Base-by-base conservation (phyloP, 2,888 invertebrate genomes). In the Xestoiulus laeticollis region DNA sequence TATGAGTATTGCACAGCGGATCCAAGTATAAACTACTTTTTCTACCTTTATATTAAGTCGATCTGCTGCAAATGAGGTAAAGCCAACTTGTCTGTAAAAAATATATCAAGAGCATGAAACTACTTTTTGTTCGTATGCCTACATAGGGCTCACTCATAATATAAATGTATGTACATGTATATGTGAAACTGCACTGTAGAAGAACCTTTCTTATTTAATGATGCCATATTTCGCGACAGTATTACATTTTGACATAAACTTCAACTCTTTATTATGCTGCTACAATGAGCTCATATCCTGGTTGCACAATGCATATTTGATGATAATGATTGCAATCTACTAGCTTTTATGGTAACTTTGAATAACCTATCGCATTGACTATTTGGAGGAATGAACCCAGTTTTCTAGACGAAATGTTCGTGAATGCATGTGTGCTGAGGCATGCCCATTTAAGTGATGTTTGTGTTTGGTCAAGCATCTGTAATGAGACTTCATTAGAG, bases 181-280 rank as follows among this genome's bases (percentile, higher is more conserved):
- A 22, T 22, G 22, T 59, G 22, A n/a, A 59, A n/a, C 22, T 8
- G 59, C 59, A 59, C 59, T 59, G 6, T 22, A 5, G 4, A 59
- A 22, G 59, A 59, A 59, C 19, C 19, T 19, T 22, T 8, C 59
- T 6, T n/a, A 59, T 59, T 22, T 59, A 59, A 59, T n/a, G 59
- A 59, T 59, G 59, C 6, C 22, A 59, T 59, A 59, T 59, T 59
- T 22, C 8, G 22, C 59, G 59, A 8, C 59, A 59, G 59, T 48
- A 19, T 59, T 59, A 59, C 22, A 8, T 59, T 59, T 22, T 22
- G 59, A 59, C 22, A 59, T 59, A 59, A 59, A 59, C 19, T n/a
- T n/a, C 59, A 59, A 59, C 59, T 59, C 59, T 59, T 59, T 59
- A 59, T 59, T 59, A 59, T 59, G 59, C 59, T n/a, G 59, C 59